A percentile compares a stretch with the other conserved stretches of the same genome.
These are phyloP conservation scores for Rousettus leschenaultii DNA, from an alignment of 2,113 vertebrate species.

Conservation along the genomic window DNA sequence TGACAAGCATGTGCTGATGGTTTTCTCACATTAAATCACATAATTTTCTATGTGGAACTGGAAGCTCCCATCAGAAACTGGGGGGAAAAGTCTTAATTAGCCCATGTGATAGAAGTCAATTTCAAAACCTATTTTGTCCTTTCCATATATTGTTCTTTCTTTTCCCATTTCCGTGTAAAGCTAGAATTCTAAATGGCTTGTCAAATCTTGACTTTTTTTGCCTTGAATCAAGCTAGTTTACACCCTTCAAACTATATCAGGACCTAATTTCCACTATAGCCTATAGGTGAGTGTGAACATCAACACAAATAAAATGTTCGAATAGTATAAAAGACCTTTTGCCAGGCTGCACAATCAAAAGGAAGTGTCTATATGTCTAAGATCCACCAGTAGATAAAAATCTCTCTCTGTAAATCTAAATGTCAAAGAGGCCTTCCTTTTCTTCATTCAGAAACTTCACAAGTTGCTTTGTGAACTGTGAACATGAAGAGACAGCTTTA, in stretches of 20 bases:
- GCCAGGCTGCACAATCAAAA: not conserved
- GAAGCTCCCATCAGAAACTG: not conserved
- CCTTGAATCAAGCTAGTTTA: slow-evolving; percentile 1
- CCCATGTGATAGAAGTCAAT: not conserved
- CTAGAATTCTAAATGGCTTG: not conserved
- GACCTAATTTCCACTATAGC: not conserved
- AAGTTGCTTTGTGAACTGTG: not conserved
- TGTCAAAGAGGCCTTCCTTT: not conserved
- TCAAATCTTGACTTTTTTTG: not conserved
- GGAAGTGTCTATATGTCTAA: not conserved
- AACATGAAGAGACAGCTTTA: not conserved
- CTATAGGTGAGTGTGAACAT: not conserved
- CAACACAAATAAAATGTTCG: not conserved
- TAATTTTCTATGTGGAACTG: not conserved
- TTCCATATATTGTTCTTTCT: not conserved
- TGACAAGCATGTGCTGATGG: not conserved
- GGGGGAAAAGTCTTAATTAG: not conserved
- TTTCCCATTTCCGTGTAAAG: not conserved
- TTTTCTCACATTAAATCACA: not conserved
- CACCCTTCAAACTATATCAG: not conserved
- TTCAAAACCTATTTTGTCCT: not conserved
- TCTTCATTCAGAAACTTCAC: not conserved
- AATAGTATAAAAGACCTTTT: not conserved
- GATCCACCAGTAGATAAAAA: not conserved
- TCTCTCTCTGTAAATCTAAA: not conserved